Percentiles rank a stretch among this genome's conserved stretches.
Conservation (phyloP, 2,888 invertebrate species). For the Xylota sylvarum region DNA sequence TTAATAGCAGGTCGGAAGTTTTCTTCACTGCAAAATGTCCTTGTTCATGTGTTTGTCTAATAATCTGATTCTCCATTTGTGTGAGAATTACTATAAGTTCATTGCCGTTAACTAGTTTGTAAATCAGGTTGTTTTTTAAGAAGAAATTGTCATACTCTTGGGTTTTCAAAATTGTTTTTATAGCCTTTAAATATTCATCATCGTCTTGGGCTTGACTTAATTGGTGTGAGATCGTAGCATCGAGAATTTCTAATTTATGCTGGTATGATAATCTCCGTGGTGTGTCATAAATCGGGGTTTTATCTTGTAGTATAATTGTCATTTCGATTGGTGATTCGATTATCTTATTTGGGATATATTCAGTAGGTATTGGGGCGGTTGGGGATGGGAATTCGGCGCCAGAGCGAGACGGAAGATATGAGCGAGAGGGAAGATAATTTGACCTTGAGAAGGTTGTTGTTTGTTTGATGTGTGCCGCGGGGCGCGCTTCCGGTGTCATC, state of each 20-base stretch:
- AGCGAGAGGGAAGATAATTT: no score
- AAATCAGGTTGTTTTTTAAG: slow-evolving; percentile 36
- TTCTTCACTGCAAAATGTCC: slow-evolving; percentile 49
- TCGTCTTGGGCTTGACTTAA: slow-evolving; percentile 11
- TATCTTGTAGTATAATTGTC: slow-evolving; percentile 16
- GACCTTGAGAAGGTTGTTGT: no score
- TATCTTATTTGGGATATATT: neutral
- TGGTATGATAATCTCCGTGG: slow-evolving; percentile 23
- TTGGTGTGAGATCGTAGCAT: slow-evolving; percentile 9
- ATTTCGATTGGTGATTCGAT: slow-evolving; percentile 6
- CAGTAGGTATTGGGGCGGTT: no score
- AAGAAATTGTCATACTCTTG: slow-evolving; percentile 15
- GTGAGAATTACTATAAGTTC: slow-evolving; percentile 60
- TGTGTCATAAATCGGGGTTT: slow-evolving; percentile 32
- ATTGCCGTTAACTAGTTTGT: slow-evolving; percentile 24
- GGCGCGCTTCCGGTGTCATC: no score
- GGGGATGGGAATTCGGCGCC: no score
- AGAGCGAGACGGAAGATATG: no score
- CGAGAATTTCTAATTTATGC: slow-evolving; percentile 19
- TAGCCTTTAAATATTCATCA: neutral
- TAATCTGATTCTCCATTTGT: slow-evolving; percentile 37
- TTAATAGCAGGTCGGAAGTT: neutral
- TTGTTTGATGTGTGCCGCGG: no score
- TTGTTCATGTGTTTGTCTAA: slow-evolving; percentile 29
- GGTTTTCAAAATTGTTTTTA: slow-evolving; percentile 3